These are phyloP conservation scores for Hyla sarda DNA, from an alignment of 2,113 vertebrate genomes.

Conservation along the genomic window DNA sequence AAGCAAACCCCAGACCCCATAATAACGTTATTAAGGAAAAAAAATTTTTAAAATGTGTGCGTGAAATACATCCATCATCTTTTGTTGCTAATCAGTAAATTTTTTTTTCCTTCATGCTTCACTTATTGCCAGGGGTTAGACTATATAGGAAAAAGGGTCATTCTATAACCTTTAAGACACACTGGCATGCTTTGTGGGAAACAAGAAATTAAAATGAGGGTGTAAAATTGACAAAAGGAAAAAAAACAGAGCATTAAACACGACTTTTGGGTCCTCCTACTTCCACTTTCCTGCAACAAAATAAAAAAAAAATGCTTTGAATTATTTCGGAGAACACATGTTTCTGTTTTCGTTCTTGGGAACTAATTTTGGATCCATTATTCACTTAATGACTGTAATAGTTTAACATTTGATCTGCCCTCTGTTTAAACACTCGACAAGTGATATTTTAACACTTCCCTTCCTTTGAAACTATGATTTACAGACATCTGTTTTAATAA, in stretches of 20 bases:
- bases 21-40: no score
- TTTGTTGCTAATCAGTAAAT: neutral
- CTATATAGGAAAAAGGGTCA: neutral
- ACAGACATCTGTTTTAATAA: constrained; percentile 69
- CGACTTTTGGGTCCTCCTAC: constrained; percentile 62
- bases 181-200: neutral
- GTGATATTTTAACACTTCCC: constrained; percentile 60
- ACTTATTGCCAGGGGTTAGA: neutral
- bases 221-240: constrained; percentile 18
- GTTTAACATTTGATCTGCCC: constrained; percentile 76
- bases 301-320: constrained; percentile 63
- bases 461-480: constrained; percentile 66
- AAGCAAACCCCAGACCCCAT: no score
- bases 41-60: neutral
- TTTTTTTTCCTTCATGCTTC: neutral
- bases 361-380: constrained; percentile 75
- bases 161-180: neutral
- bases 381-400: constrained; percentile 80
- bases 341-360: constrained; percentile 79
- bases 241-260: constrained; percentile 26
- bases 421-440: constrained; percentile 64
- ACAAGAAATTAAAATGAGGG: neutral
- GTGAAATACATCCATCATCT: neutral
- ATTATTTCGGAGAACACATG: constrained; percentile 75
- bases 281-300: constrained; percentile 4